Base-by-base conservation (phyloP, 2,888 invertebrate species). In the Ischnura elegans region DNA sequence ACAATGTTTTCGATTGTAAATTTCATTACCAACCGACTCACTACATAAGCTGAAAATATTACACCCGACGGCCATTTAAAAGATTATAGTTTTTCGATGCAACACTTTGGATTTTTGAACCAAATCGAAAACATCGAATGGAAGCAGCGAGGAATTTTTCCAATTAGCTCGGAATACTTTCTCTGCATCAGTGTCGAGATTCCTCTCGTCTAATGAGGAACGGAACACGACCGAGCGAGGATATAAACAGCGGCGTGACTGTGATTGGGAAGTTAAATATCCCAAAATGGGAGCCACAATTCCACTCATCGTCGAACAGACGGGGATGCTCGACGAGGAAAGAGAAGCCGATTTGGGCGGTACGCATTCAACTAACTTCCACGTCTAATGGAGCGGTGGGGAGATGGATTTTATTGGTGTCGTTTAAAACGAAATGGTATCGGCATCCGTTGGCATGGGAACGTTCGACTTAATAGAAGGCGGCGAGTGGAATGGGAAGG, bases 351-450 rank as follows among this genome's bases (percentile, higher is more conserved):
- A 3, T 29, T 66, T 6, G n/a, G 66, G 66, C 29, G 4, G 66
- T 8, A n/a, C 66, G n/a, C 29, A 66, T 29, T 29, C 29, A 66
- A 66, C 8, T 8, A 29, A 47, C 47, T 8, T 8, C 4, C n/a
- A 36, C 76, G 36, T 29, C 76, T 8, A 36, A 21, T 36, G 25
- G 13, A 36, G 36, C 29, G 10, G n/a, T 36, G 29, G n/a, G 36
- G 13, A 76, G 29, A 76, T 76, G 8, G 76, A 36, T 16, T 76
- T 76, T 76, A 76, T 76, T 76, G 76, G 13, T 13, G 76, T 76
- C 76, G 76, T 76, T 76, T 36, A 76, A 76, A 76, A 76, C 25
- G 76, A 36, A 76, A 76, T 36, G 76, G 76, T n/a, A 36, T 76
- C 16, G 76, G 76, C 76, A 76, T 36, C 76, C 29, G 76, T 13